These are phyloP conservation scores for Artibeus lituratus DNA, from an alignment of 2,797 vertebrate species.

Conservation along the genomic window DNA sequence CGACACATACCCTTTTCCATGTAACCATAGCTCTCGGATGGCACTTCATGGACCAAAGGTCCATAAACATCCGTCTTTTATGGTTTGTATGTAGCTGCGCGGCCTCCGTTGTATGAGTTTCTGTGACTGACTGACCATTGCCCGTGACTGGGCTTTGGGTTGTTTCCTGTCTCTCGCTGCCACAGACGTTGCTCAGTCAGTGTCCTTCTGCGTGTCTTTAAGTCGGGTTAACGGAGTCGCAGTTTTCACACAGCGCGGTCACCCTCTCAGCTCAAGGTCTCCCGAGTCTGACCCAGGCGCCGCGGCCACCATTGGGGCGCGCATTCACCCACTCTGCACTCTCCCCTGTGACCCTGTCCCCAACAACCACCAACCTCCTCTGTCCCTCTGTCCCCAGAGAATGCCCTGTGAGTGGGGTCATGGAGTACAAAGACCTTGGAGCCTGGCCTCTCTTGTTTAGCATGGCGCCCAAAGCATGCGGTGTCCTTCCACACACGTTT, in stretches of 20 bases:
- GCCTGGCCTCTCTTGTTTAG: neutral
- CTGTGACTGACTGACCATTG: neutral
- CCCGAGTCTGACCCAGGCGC: neutral
- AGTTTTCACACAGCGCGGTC: neutral
- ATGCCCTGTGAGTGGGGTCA: neutral
- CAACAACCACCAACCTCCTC: rapidly evolving
- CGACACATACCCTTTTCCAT: neutral
- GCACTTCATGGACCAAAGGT: neutral
- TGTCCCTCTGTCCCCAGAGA: neutral
- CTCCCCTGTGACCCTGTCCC: neutral
- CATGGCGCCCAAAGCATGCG: neutral
- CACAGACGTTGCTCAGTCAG: neutral
- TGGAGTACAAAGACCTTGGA: neutral
- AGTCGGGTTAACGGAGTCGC: neutral
- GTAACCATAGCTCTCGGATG: neutral
- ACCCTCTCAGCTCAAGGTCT: rapidly evolving
- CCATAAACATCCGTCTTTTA: neutral
- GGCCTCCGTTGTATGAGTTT: neutral
- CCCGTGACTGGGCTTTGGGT: neutral
- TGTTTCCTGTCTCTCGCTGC: neutral
- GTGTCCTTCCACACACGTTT: neutral
- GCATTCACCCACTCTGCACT: neutral
- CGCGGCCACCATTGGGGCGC: rapidly evolving
- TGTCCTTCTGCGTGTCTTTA: neutral
- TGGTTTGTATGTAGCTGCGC: neutral